Percentiles rank a stretch among this genome's conserved stretches.
These are phyloP conservation scores for Heterodera carotae DNA, from an alignment of 1,140 invertebrate species.

Conservation along the genomic window DNA sequence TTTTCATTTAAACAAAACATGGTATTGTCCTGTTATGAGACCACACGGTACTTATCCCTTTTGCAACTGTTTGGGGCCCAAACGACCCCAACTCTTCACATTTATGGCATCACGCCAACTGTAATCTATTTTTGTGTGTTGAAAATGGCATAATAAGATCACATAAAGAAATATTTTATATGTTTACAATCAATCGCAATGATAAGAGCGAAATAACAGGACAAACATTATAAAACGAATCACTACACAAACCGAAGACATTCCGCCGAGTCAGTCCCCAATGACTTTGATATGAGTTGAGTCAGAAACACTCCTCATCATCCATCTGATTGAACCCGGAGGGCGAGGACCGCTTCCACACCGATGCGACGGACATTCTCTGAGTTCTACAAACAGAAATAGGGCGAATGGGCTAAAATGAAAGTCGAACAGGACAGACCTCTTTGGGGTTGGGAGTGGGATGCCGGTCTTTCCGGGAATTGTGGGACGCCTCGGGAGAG, in stretches of 20 bases:
- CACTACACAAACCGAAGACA: neutral
- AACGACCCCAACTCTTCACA: no score
- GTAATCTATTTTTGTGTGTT: no score
- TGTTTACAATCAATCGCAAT: no score
- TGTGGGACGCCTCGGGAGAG: slow-evolving; percentile 34
- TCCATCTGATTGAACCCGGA: slow-evolving; percentile 12
- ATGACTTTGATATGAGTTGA: neutral
- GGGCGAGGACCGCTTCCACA: slow-evolving; percentile 11
- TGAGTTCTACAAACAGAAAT: slow-evolving; percentile 5
- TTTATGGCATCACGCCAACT: no score
- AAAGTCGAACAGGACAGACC: slow-evolving; percentile 2
- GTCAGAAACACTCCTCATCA: slow-evolving; percentile 29
- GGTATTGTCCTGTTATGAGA: no score
- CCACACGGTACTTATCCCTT: no score
- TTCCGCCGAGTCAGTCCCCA: neutral
- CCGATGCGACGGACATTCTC: slow-evolving; percentile 7
- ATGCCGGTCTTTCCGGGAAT: slow-evolving; percentile 44
- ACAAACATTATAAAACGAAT: no score
- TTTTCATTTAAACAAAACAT: no score
- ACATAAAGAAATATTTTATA: no score
- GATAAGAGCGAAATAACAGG: no score
- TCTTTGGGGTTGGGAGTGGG: slow-evolving; percentile 29
- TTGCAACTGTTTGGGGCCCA: no score
- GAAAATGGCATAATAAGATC: no score
- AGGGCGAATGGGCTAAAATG: neutral